Conservation (phyloP, 2,797 vertebrate genomes). For the Nyctalus aviator region DNA sequence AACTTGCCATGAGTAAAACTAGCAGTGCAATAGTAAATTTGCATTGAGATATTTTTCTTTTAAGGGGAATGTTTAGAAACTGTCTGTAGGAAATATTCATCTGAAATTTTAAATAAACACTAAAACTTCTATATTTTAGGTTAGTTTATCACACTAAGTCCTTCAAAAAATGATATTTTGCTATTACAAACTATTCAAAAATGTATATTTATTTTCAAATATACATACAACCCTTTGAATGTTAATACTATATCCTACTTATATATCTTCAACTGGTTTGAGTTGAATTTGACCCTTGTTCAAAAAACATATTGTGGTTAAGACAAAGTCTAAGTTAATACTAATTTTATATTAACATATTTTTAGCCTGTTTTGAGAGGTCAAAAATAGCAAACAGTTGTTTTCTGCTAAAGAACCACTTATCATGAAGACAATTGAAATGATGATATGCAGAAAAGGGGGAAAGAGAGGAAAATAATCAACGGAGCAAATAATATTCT, state of each 20-base stretch:
- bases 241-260: not conserved
- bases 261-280: not conserved
- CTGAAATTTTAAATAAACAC: not conserved
- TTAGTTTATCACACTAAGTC: not conserved
- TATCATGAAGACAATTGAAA: constrained; percentile 74
- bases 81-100: not conserved
- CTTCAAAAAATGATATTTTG: not conserved
- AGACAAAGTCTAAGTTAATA: constrained; percentile 50
- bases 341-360: constrained; percentile 57
- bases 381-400: constrained; percentile 62
- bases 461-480: constrained; percentile 66
- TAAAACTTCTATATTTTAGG: not conserved
- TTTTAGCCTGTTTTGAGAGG: constrained; percentile 55
- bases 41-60: not conserved
- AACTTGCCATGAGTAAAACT: not conserved
- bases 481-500: constrained; percentile 66
- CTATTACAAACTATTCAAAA: not conserved
- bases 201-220: constrained; percentile 29
- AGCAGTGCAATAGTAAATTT: not conserved
- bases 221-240: not conserved
- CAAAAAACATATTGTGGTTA: constrained; percentile 15
- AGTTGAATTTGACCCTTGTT: not conserved
- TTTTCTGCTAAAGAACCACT: constrained; percentile 60
- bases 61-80: too few relatives aligned
- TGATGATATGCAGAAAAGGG: constrained; percentile 42